Percentiles rank a stretch among this genome's conserved stretches.
Evolutionary conservation across 2,888 invertebrate species (phyloP).

Genomic region (Lycia hirtaria): DNA sequence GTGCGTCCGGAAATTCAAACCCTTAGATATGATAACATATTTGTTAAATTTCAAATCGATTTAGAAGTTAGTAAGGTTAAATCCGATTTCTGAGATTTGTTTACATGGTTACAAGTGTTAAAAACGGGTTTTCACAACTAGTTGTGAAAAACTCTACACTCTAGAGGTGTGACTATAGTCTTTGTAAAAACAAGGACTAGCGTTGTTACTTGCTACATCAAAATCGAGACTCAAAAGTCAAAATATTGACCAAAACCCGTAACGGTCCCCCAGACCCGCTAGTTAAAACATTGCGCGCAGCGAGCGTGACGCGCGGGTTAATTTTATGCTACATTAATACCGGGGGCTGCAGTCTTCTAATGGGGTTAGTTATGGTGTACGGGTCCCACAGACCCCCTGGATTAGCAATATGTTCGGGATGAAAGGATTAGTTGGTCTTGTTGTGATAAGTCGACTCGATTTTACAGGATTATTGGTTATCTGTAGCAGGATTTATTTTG

Average conservation of each 20-base stretch:
- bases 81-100: too few species aligned
- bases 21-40: too few species aligned
- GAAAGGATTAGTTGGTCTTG: constrained; percentile 58
- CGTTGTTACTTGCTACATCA: neutral
- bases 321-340: constrained; percentile 85
- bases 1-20: too few species aligned
- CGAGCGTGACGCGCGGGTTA: constrained; percentile 77
- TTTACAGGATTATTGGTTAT: constrained; percentile 21
- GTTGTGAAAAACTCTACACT: too few species aligned
- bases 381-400: constrained; percentile 66
- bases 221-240: constrained; percentile 30
- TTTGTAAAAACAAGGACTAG: neutral
- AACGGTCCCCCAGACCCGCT: constrained; percentile 52
- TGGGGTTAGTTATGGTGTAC: constrained; percentile 80
- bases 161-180: too few species aligned
- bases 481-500: constrained; percentile 15
- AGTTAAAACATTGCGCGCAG: constrained; percentile 70
- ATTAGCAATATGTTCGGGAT: constrained; percentile 72
- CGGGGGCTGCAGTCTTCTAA: constrained; percentile 76
- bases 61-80: too few species aligned
- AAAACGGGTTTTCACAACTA: too few species aligned
- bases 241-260: constrained; percentile 47
- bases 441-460: constrained; percentile 28
- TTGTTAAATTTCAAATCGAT: too few species aligned
- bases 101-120: too few species aligned